These are phyloP conservation scores for Sylvia atricapilla DNA, from an alignment of 2,113 vertebrate genomes.

Conservation along the genomic window DNA sequence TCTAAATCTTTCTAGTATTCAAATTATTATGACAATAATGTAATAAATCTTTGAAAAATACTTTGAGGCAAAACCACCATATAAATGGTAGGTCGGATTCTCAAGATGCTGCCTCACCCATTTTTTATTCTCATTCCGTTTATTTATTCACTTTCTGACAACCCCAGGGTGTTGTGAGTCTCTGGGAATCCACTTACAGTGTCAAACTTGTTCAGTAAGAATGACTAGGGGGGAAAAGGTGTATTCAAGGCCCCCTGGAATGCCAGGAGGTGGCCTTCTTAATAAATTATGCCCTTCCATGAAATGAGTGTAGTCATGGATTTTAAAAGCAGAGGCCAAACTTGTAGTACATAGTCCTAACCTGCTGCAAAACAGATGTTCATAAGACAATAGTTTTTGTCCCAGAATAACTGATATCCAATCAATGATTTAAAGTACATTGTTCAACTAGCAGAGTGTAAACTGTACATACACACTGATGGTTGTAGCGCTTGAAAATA, in stretches of 20 bases:
- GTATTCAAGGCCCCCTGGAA: background rate
- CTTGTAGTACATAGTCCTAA: background rate
- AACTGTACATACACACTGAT: fast-evolving
- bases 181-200: background rate
- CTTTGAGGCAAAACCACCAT: background rate
- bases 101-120: background rate
- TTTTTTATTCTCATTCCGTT: background rate
- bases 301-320: background rate
- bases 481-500: background rate
- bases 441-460: background rate
- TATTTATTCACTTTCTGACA: background rate
- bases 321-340: background rate
- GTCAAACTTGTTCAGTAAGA: background rate
- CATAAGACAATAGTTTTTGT: background rate
- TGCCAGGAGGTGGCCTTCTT: background rate
- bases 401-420: background rate
- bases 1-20: background rate
- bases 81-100: background rate
- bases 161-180: too few relatives aligned
- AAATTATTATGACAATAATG: background rate
- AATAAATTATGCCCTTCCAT: background rate
- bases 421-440: background rate
- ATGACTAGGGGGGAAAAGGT: background rate
- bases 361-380: background rate
- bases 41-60: background rate